Percentiles rank a stretch among this genome's conserved stretches.
phyloP scores from a whole-genome alignment of 2,888 invertebrate species.

The Tuta absoluta region DNA sequence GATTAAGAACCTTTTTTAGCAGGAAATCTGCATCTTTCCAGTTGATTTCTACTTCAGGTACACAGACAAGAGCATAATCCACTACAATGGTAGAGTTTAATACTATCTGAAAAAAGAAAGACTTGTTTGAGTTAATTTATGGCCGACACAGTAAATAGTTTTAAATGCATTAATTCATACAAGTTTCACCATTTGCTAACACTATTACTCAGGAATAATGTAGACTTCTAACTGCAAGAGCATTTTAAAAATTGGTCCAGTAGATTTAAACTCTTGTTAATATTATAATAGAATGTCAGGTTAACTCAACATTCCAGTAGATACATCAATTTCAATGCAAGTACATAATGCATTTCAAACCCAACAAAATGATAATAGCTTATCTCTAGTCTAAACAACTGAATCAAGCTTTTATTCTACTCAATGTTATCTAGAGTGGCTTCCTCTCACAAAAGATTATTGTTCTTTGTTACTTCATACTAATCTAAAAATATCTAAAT shows the following conservation, averaged over 20 bases:
- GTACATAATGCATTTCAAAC: background rate
- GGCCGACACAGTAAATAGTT: too few species aligned
- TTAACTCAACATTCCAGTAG: too few species aligned
- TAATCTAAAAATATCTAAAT: conserved; percentile 1
- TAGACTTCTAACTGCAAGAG: too few species aligned
- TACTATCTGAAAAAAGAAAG: conserved; percentile 68
- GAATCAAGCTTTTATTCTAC: background rate
- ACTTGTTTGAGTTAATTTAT: too few species aligned
- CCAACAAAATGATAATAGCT: background rate
- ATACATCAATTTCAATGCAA: too few species aligned
- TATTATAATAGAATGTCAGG: too few species aligned
- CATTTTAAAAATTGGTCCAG: too few species aligned
- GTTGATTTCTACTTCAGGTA: conserved; percentile 85
- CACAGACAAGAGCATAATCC: conserved; percentile 87
- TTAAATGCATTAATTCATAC: too few species aligned
- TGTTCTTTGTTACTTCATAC: conserved; percentile 2
- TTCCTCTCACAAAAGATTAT: conserved; percentile 1
- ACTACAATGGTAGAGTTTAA: conserved; percentile 79
- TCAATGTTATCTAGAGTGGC: background rate
- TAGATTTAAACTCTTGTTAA: too few species aligned
- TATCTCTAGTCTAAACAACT: background rate
- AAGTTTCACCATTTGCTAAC: too few species aligned
- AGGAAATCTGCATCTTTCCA: conserved; percentile 89
- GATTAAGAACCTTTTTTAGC: conserved; percentile 88
- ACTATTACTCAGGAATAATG: too few species aligned